Conservation (phyloP, 2,113 vertebrate genomes). For the Caranx melampygus region DNA sequence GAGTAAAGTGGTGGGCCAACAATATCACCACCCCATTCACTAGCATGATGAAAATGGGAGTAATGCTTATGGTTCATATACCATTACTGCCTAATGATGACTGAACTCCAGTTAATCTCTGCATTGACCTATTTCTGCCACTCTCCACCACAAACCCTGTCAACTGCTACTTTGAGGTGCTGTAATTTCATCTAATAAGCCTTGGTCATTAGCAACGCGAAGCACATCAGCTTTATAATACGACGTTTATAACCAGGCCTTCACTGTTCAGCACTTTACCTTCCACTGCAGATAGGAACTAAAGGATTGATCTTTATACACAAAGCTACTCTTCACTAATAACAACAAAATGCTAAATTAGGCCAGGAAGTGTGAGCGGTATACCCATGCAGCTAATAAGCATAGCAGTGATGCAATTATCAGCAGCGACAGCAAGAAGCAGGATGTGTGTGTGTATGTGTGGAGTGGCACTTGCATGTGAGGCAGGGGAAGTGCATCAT, state of each 20-base stretch:
- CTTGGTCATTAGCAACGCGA: background rate
- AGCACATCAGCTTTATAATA: background rate
- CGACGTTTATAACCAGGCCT: background rate
- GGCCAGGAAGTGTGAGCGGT: background rate
- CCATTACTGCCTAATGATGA: background rate
- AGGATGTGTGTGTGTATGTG: no score
- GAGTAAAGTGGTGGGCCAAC: no score
- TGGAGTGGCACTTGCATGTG: background rate
- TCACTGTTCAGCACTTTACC: background rate
- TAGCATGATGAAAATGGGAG: background rate
- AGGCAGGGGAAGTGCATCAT: constrained; percentile 15
- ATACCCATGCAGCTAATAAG: constrained; percentile 3
- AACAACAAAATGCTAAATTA: background rate
- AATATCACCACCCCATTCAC: background rate
- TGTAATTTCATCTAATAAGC: constrained; percentile 23
- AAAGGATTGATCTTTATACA: background rate
- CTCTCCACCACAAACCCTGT: background rate
- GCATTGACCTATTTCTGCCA: constrained; percentile 14
- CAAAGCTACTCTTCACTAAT: background rate
- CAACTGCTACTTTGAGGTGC: background rate
- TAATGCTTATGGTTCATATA: background rate
- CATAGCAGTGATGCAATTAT: constrained; percentile 1
- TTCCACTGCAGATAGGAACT: background rate
- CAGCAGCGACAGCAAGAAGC: background rate
- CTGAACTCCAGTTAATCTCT: background rate